Conservation (phyloP, 1,140 invertebrate species). For the Argopecten irradians region DNA sequence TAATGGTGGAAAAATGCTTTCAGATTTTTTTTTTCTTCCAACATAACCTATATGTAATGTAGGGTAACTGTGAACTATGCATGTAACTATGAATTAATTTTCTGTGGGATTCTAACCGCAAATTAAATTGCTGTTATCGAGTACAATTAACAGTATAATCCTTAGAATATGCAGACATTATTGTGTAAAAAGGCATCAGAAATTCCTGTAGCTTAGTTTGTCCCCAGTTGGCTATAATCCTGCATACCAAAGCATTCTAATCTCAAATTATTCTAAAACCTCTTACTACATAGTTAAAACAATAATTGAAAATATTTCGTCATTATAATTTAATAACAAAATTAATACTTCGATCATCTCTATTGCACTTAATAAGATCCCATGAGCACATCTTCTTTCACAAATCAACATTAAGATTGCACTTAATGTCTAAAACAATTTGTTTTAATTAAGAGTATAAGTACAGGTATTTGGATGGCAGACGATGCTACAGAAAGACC, state of each 20-base stretch:
- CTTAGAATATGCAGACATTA: background rate
- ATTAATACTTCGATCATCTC: background rate
- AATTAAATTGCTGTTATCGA: no score
- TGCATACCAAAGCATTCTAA: no score
- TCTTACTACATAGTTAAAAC: background rate
- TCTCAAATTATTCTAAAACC: no score
- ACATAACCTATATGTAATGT: no score
- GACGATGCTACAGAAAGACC: no score
- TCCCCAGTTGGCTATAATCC: background rate
- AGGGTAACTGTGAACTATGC: no score
- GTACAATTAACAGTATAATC: background rate
- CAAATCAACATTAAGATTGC: background rate
- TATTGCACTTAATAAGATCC: background rate
- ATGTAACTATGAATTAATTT: no score
- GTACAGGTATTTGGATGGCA: background rate
- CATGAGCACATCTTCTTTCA: no score
- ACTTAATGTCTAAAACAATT: background rate
- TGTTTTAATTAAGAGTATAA: background rate
- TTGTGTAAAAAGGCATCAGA: background rate
- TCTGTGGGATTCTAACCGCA: no score
- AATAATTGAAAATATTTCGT: background rate
- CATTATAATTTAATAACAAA: no score
- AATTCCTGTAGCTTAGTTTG: background rate
- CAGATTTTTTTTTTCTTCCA: no score
- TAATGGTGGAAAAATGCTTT: no score